Evolutionary conservation across 2,888 invertebrate species (phyloP).

Genomic region (Kryphioiulus occultus): DNA sequence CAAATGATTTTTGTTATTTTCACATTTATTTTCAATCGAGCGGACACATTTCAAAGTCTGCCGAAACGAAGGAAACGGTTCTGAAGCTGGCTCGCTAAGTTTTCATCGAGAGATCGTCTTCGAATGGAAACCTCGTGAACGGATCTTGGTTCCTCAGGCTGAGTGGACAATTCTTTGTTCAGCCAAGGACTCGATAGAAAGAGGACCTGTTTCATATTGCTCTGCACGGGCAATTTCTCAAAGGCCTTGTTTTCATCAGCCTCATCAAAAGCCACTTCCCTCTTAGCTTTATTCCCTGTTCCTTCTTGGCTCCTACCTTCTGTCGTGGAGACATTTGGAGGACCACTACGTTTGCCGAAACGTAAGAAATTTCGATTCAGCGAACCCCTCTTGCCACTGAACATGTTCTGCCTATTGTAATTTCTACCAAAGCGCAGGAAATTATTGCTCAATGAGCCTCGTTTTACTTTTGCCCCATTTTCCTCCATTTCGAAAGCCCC

Average conservation of each 20-base stretch:
- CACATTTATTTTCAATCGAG: background rate
- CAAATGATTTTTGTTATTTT: slow-evolving; percentile 25
- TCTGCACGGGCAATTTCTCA: background rate
- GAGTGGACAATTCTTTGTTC: background rate
- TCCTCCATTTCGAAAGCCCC: background rate
- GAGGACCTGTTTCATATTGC: background rate
- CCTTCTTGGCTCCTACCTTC: background rate
- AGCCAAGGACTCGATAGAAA: slow-evolving; percentile 23
- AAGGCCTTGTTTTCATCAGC: background rate
- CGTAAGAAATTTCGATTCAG: slow-evolving; percentile 48
- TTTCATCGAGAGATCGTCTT: slow-evolving; percentile 44
- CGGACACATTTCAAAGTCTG: slow-evolving; percentile 21
- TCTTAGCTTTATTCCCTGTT: background rate
- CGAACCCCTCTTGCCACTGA: slow-evolving; percentile 43
- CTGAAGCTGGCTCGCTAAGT: background rate
- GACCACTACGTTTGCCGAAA: slow-evolving; percentile 43
- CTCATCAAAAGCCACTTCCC: background rate
- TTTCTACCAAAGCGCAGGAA: slow-evolving; percentile 20
- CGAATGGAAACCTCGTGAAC: slow-evolving; percentile 42
- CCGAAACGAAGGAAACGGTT: slow-evolving; percentile 44
- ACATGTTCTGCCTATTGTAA: background rate
- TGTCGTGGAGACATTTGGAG: background rate
- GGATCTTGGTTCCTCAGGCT: background rate
- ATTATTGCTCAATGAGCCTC: slow-evolving; percentile 28
- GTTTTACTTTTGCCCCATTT: slow-evolving; percentile 45